These are phyloP conservation scores for Alexandromys oeconomus DNA, from an alignment of 2,797 vertebrate genomes.

Conservation along the genomic window DNA sequence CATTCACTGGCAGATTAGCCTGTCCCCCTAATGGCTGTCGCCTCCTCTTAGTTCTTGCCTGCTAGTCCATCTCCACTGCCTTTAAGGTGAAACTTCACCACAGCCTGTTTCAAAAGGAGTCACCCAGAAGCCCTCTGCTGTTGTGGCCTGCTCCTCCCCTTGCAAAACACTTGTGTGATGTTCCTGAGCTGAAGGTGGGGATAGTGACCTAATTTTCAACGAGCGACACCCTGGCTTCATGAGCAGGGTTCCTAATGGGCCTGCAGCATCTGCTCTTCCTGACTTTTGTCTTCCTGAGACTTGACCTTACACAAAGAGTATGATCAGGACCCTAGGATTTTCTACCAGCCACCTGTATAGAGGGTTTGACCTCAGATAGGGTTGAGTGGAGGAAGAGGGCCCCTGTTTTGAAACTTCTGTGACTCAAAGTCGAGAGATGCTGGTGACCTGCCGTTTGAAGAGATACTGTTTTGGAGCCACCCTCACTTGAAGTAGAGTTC, in stretches of 20 bases:
- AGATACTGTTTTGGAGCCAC: background rate
- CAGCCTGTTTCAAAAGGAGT: conserved; percentile 18
- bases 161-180: background rate
- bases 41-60: background rate
- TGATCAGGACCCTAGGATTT: background rate
- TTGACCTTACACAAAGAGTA: background rate
- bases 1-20: background rate
- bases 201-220: background rate
- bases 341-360: background rate
- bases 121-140: background rate
- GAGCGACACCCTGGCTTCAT: background rate
- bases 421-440: background rate
- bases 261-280: background rate
- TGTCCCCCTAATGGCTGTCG: background rate
- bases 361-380: background rate
- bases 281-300: background rate
- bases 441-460: background rate
- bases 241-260: background rate
- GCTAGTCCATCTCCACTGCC: background rate
- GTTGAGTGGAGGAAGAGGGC: background rate
- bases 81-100: background rate
- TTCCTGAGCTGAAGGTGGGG: background rate
- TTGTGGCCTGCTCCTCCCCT: background rate
- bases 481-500: background rate
- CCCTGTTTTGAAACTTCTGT: background rate